Conservation (phyloP, 2,113 vertebrate genomes). For the Petromus typicus region DNA sequence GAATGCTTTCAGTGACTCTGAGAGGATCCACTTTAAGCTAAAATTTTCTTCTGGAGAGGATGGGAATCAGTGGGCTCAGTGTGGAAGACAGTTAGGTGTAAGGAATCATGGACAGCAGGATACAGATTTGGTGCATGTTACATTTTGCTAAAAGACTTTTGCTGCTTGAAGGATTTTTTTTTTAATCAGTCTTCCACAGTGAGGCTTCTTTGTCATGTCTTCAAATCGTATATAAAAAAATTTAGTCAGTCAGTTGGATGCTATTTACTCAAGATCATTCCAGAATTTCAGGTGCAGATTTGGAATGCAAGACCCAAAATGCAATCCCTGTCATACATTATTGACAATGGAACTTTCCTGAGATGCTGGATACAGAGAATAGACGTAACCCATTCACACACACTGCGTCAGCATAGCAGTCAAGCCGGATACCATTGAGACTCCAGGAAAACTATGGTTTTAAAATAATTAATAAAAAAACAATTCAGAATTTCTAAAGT, state of each 20-base stretch:
- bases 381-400: constrained; percentile 41
- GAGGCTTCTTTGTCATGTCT: constrained; percentile 34
- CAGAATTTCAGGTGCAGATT: constrained; percentile 50
- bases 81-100: background rate
- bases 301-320: constrained; percentile 21
- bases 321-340: background rate
- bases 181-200: background rate
- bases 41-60: background rate
- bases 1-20: background rate
- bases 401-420: constrained; percentile 42
- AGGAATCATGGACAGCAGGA: background rate
- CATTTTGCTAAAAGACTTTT: background rate
- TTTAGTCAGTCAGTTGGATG: background rate
- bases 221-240: background rate
- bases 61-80: background rate
- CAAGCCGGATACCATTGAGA: constrained; percentile 18
- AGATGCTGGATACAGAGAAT: constrained; percentile 2
- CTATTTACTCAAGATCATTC: constrained; percentile 38
- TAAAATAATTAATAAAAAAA: constrained; percentile 53
- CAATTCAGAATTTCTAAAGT: constrained; percentile 57
- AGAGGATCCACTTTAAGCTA: background rate
- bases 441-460: constrained; percentile 29
- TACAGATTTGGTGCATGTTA: background rate
- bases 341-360: constrained; percentile 36
- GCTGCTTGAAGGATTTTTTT: background rate